phyloP scores from a whole-genome alignment of 1,140 invertebrate genomes.

The Belonocnema kinseyi region DNA sequence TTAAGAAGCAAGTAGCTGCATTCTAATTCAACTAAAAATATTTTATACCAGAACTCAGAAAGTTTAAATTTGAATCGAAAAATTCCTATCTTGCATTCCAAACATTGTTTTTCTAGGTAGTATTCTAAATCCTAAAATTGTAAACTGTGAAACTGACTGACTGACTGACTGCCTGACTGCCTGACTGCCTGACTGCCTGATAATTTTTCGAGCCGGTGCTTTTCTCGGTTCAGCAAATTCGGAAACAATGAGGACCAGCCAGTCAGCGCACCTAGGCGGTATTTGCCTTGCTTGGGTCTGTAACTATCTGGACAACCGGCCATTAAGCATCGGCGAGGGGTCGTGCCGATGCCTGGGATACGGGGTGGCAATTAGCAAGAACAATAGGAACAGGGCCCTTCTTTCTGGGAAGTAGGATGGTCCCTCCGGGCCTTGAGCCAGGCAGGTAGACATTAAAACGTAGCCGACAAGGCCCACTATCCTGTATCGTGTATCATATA shows the following conservation, averaged over 20 bases:
- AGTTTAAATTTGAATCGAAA: too few relatives aligned
- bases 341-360: constrained; percentile 44
- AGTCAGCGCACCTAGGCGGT: constrained; percentile 43
- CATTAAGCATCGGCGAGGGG: constrained; percentile 47
- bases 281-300: constrained; percentile 47
- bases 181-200: neutral
- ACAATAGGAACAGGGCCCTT: constrained; percentile 48
- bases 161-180: neutral
- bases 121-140: constrained; percentile 27
- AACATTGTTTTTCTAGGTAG: too few relatives aligned
- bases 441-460: constrained; percentile 45
- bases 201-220: constrained; percentile 46
- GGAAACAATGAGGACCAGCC: constrained; percentile 52
- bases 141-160: constrained; percentile 28
- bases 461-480: constrained; percentile 21
- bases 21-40: too few relatives aligned
- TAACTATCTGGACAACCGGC: constrained; percentile 52
- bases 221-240: constrained; percentile 52
- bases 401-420: constrained; percentile 47
- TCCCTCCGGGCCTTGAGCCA: constrained; percentile 34
- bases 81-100: too few relatives aligned
- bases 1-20: too few relatives aligned
- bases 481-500: neutral
- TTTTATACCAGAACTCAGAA: too few relatives aligned
- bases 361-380: constrained; percentile 56